Base-by-base conservation (phyloP, 1,140 invertebrate species). In the Aphidius gifuensis region DNA sequence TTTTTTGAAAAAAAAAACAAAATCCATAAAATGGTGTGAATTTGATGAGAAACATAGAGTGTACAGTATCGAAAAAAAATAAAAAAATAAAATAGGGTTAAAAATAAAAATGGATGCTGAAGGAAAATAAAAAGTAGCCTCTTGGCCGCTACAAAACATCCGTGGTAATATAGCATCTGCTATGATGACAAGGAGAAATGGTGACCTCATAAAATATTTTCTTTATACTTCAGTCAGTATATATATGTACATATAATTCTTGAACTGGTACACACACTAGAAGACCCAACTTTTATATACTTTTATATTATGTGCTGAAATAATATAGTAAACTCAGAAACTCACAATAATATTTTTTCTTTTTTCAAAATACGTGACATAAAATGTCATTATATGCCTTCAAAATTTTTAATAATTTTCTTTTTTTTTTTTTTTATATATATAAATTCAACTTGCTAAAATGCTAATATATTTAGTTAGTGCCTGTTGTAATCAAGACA, bases 151-250 rank as follows among this genome's bases (percentile, higher is more conserved):
- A 55, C 6, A 16, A 42, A 40, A 55, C 40, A n/a, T 42, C 53
- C 53, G 43, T 39, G 40, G 40, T 42, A 55, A 55, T 42, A 55
- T 39, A 55, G 23, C 23, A 32, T 32, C 23, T 32, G 23, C 40
- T 39, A 42, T 42, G 53, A 55, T 7, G 16, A 39, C 40, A 43
- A 9, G 53, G 38, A 32, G 49, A n/a, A 58, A 58, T 55, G 43
- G 56, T 53, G 61, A 63, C 56, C 61, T 58, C 61, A 63, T 63
- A 63, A 63, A 63, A 63, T 63, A 63, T 63, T 63, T 63, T 58
- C 16, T 40, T 55, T 58, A 39, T 40, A 9, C 50, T 32, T 23
- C 8, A 51, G 49, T 40, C 40, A 55, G 43, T 58, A 51, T 39
- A 21, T 62, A 50, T 16, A 16, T 16, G 16, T 16, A n/a, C n/a